Base-by-base conservation (phyloP, 1,140 invertebrate species). In the Thalassaphorura encarpata region DNA sequence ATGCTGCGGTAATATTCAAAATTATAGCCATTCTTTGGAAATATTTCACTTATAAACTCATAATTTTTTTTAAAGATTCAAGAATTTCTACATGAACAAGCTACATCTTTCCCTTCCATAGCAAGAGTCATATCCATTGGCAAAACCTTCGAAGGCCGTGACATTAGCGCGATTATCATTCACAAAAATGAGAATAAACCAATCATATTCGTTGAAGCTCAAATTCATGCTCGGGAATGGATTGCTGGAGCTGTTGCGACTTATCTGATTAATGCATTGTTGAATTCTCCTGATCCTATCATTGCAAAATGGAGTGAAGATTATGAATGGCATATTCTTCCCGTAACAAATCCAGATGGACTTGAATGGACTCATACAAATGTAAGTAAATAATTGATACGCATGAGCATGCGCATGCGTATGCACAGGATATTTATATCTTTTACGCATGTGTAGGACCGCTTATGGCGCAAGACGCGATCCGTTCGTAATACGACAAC, bases 291-390 rank as follows among this genome's bases (percentile, higher is more conserved):
- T 6, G 31, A 6, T 3, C 4, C 23, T 4, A 11, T 19, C 48
- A 21, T 6, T 21, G 26, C 48, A 16, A 56, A 54, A 36, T 73
- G 86, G 18, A 73, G 92, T 49, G 80, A 82, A 40, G 78, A 81
- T 54, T 81, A 83, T 53, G 87, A 92, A 66, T 92, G 46, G 46
- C 83, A 85, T 66, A 78, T 94, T 59, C 67, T 89, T 19, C 86
- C 87, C 0, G 77, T 88, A 5, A 76, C 79, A 21, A 92, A 91
- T 75, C 87, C 87, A 0, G 88, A 92, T 66, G 87, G 67, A 15
- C 67, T 67, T 56, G 61, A 67, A 42, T 67, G 66, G 45, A 62
- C 65, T 16, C 66, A 36, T 15, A 52, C 49, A 1, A 50, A 46
- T 18, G 45, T 46, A 26, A 23, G 40, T 42, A 6, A 18, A 21